phyloP scores from a whole-genome alignment of 2,113 vertebrate genomes.

The Epinephelus cyanopodus region DNA sequence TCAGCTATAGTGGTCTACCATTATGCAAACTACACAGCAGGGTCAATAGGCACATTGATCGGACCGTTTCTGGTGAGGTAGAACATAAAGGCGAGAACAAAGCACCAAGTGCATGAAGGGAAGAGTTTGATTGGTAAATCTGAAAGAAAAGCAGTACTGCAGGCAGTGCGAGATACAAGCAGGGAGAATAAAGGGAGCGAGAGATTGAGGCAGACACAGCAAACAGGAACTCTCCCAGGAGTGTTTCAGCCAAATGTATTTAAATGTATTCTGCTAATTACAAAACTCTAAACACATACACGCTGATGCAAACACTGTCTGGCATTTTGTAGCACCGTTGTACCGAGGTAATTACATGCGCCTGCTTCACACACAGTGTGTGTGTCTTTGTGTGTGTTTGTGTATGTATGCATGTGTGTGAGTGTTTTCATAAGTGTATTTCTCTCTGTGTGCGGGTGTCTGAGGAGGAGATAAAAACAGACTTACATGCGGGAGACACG shows the following conservation, averaged over 20 bases:
- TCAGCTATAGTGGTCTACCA: constrained; percentile 22
- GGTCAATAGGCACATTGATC: constrained; percentile 61
- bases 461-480: constrained; percentile 71
- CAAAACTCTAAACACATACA: constrained; percentile 83
- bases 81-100: constrained; percentile 58
- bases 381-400: constrained; percentile 42
- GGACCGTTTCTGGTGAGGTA: constrained; percentile 35
- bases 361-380: constrained; percentile 52
- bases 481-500: constrained; percentile 75
- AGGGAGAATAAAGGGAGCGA: constrained; percentile 71
- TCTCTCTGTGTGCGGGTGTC: constrained; percentile 46
- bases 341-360: constrained; percentile 76
- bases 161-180: constrained; percentile 56
- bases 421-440: constrained; percentile 51
- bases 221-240: constrained; percentile 80
- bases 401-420: constrained; percentile 40
- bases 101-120: constrained; percentile 54
- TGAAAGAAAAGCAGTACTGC: constrained; percentile 61
- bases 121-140: constrained; percentile 69
- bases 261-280: constrained; percentile 88
- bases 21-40: constrained; percentile 53
- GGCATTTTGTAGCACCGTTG: constrained; percentile 79
- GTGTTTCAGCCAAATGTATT: constrained; percentile 83
- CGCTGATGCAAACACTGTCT: constrained; percentile 79
- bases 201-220: constrained; percentile 75